Percentiles rank a stretch among this genome's conserved stretches.
Evolutionary conservation across 2,113 vertebrate species (phyloP).

Genomic region (Pelvicachromis taeniatus): DNA sequence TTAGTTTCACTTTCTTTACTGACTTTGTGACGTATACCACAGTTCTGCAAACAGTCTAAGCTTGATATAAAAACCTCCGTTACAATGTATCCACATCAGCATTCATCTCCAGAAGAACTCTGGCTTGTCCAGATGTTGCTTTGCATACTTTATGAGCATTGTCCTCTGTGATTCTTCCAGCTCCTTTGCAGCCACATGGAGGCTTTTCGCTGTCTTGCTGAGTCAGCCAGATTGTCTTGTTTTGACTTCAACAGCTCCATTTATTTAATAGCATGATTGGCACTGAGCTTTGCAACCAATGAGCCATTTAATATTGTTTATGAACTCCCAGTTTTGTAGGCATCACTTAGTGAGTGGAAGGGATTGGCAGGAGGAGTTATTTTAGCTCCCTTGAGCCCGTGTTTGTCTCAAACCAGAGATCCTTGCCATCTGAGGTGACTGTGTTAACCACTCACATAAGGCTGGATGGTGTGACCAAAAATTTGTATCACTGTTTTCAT

Average conservation of each 20-base stretch:
- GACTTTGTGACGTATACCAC: fast-evolving
- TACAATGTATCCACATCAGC: neutral
- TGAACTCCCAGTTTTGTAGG: neutral
- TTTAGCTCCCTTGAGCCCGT: neutral
- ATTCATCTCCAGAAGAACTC: neutral
- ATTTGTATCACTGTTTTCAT: fast-evolving
- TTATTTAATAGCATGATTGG: neutral
- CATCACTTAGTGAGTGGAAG: neutral
- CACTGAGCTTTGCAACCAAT: neutral
- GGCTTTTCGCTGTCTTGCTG: neutral
- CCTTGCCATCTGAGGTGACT: neutral
- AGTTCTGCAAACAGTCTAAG: neutral
- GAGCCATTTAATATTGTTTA: neutral
- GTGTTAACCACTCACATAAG: neutral
- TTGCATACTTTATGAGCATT: neutral
- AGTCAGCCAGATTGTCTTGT: neutral
- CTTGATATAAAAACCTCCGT: neutral
- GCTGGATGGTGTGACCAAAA: neutral
- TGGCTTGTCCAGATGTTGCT: neutral
- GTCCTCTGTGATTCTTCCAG: neutral
- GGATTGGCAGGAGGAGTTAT: fast-evolving
- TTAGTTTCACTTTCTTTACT: neutral
- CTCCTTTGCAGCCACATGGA: neutral
- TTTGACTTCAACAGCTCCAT: neutral
- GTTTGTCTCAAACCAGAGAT: neutral